Evolutionary conservation across 2,888 invertebrate species (phyloP), one percentile per base, ranked within the genome.

Genomic region (Aethes cnicana): DNA sequence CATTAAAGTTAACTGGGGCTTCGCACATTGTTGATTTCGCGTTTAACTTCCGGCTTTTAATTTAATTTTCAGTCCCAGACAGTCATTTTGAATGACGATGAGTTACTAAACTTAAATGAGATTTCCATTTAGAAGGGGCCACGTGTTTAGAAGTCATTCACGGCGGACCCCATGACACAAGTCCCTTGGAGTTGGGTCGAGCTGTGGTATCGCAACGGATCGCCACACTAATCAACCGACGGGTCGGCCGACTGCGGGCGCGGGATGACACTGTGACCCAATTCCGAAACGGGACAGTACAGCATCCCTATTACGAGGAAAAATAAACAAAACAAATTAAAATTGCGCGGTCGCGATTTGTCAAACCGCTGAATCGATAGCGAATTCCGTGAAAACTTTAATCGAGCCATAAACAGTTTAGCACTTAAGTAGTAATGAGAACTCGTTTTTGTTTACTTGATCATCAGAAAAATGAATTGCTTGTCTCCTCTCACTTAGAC

Each of bases 181-280:
- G 58, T 11, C 30, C 50, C 37, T 37, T 36, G 5, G 28, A 43
- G 39, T 37, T 39, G 28, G 46, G 43, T 54, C 47, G 61, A 63
- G 59, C 63, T 25, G 58, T n/a, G 20, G n/a, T n/a, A 9, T 14
- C 23, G 26, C 61, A 63, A 77, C 69, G 42, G 33, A 68, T 80
- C 68, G 65, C n/a, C n/a, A n/a, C n/a, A n/a, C n/a, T n/a, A n/a
- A n/a, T n/a, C n/a, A n/a, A 21, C 56, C 55, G 68, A 80, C 74
- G 62, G 66, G 73, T 74, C 60, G 58, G 59, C 62, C 41, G 47
- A 63, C 56, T 12, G 60, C 66, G 57, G 64, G 69, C 68, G 64
- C 64, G 68, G 67, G 72, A 57, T 68, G 74, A 69, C 77, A 77
- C 74, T 74, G 76, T 84, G 86, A 86, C 87, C 86, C 66, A 83